Evolutionary conservation across 1,140 invertebrate species (phyloP).

Genomic region (Tribolium madens): DNA sequence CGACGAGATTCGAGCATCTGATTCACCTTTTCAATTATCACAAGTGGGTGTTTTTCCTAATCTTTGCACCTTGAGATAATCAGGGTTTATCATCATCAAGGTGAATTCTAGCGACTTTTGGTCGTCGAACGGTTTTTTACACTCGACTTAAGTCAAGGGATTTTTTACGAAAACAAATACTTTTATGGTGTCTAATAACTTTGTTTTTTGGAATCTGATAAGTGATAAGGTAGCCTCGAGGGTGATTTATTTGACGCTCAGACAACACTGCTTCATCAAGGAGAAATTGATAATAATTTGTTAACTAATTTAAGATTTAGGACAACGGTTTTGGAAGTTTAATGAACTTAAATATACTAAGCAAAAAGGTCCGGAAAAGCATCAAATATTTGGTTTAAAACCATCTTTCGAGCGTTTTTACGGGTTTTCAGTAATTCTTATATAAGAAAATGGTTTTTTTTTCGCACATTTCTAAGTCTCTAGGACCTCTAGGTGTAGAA

Average conservation of each 20-base stretch:
- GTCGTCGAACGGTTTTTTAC: too few species aligned
- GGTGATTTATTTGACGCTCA: background rate
- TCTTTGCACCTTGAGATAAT: conserved; percentile 20
- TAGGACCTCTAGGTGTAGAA: too few species aligned
- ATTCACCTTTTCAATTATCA: background rate
- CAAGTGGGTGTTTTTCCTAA: conserved; percentile 1
- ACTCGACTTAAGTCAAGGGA: background rate
- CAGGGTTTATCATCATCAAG: conserved; percentile 1
- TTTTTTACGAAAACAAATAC: background rate
- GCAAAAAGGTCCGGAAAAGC: too few species aligned
- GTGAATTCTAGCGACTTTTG: background rate
- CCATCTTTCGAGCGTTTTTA: too few species aligned
- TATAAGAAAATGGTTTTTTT: too few species aligned
- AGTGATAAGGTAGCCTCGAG: background rate
- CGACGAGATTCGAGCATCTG: background rate
- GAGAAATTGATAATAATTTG: background rate
- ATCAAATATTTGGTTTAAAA: too few species aligned
- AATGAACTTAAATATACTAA: too few species aligned
- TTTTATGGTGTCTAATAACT: background rate
- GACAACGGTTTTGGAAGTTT: background rate
- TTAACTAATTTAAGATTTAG: background rate
- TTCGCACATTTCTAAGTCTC: too few species aligned
- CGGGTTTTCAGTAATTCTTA: too few species aligned
- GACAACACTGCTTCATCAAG: background rate
- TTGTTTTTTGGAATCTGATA: background rate